Evolutionary conservation across 2,888 invertebrate species (phyloP).

Genomic region (Agonopterix heracliana): DNA sequence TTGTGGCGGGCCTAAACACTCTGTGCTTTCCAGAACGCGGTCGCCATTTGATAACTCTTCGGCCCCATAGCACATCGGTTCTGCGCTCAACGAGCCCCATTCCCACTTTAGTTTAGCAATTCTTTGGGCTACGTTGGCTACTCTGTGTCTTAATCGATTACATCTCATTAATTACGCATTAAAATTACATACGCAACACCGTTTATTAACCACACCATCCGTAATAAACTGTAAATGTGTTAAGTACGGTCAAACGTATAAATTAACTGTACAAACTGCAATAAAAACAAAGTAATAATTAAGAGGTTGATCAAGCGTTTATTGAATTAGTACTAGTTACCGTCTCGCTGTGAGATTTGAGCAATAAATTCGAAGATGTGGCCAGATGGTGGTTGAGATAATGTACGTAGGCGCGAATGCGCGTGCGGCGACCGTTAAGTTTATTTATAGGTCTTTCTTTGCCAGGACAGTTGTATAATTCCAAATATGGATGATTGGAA

Average conservation of each 20-base stretch:
- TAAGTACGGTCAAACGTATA: constrained; percentile 25
- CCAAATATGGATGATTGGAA: constrained; percentile 4
- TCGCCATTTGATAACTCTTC: too few relatives aligned
- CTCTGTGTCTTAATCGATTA: too few relatives aligned
- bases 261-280: constrained; percentile 28
- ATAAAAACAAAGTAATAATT: constrained; percentile 25
- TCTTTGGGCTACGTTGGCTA: too few relatives aligned
- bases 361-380: constrained; percentile 37
- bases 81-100: too few relatives aligned
- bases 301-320: constrained; percentile 37
- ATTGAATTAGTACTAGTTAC: constrained; percentile 67
- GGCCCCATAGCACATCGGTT: too few relatives aligned
- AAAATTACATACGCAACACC: too few relatives aligned
- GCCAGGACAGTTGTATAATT: constrained; percentile 1
- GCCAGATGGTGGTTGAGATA: constrained; percentile 35
- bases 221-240: constrained; percentile 20
- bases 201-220: constrained; percentile 4
- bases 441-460: constrained; percentile 9
- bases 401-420: constrained; percentile 8
- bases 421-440: neutral
- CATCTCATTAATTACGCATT: too few relatives aligned
- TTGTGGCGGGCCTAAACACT: too few relatives aligned
- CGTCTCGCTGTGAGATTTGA: constrained; percentile 65
- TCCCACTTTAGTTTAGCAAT: too few relatives aligned
- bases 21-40: too few relatives aligned